phyloP scores from a whole-genome alignment of 1,140 invertebrate species.

The Drosophila ambigua region DNA sequence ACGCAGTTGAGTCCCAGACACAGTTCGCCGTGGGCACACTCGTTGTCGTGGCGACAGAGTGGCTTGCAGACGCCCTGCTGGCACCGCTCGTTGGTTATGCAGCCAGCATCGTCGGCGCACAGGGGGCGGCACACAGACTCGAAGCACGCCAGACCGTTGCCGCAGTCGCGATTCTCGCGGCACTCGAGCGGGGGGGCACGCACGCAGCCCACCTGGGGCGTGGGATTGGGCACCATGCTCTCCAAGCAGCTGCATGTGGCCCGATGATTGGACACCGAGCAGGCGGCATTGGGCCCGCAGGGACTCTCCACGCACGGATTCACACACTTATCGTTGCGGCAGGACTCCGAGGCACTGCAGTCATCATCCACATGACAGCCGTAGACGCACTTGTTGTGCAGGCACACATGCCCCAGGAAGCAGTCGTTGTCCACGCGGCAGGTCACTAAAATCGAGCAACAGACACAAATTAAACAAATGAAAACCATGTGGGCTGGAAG shows the following conservation, averaged over 20 bases:
- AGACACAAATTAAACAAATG: constrained; percentile 4
- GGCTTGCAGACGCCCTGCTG: constrained; percentile 88
- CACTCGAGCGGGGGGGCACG: constrained; percentile 89
- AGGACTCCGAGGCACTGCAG: constrained; percentile 92
- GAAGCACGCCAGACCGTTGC: constrained; percentile 88
- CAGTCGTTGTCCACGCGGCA: constrained; percentile 96
- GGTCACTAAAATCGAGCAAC: constrained; percentile 86
- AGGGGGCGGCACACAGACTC: constrained; percentile 89
- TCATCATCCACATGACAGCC: constrained; percentile 94
- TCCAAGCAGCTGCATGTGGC: constrained; percentile 91
- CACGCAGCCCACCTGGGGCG: constrained; percentile 92
- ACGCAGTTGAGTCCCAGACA: constrained; percentile 92
- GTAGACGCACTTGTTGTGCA: constrained; percentile 92
- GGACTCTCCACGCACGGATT: constrained; percentile 91
- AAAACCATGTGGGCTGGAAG: background rate
- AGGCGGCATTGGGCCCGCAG: constrained; percentile 93
- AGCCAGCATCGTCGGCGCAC: constrained; percentile 90
- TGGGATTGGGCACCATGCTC: constrained; percentile 93
- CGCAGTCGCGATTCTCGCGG: constrained; percentile 89
- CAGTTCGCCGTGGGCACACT: constrained; percentile 93
- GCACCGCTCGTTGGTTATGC: constrained; percentile 92
- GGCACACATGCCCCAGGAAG: constrained; percentile 94
- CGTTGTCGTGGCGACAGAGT: constrained; percentile 89
- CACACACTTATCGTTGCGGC: constrained; percentile 90
- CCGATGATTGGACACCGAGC: constrained; percentile 91